Evolutionary conservation across 2,888 invertebrate genomes (phyloP), one percentile per base, ranked within the genome.

Genomic region (Acleris cristana): DNA sequence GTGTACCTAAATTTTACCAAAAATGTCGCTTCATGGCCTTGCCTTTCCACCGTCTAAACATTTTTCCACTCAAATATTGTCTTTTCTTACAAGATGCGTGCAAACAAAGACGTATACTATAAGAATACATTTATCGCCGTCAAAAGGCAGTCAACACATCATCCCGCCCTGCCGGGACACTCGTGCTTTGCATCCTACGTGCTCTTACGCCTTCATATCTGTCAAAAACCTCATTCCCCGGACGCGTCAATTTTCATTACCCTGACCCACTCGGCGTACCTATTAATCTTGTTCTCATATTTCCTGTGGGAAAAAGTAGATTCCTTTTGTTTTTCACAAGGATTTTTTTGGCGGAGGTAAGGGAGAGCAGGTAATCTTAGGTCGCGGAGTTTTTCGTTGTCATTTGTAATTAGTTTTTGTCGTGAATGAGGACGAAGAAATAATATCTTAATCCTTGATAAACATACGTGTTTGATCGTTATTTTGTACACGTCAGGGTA

Each of bases 201-300:
- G 23, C 61, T 45, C 52, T 26, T 53, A 63, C 48, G 67, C 67
- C 58, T 72, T 62, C 61, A 64, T 73, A 72, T 74, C 69, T 69
- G 69, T 70, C 65, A 72, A 75, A 76, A 72, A 72, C 70, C 69
- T 72, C 74, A 72, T 64, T 57, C 71, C 65, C 67, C 66, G 72
- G 57, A 60, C 44, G 51, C 71, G 72, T 72, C 77, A 84, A 86
- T 82, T 84, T 80, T 85, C 81, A 85, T 76, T 69, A 64, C 56
- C 59, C 64, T 81, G 83, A 80, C 83, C 78, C 77, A 69, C 64
- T 72, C 73, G 64, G 70, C 72, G 69, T 54, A 72, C 51, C 84
- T 74, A 86, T 87, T 85, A 82, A 83, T 88, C 87, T 85, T 86
- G 76, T 78, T 81, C 82, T 79, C 79, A 80, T 79, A 86, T 87